Evolutionary conservation across 2,888 invertebrate genomes (phyloP), one percentile per base, ranked within the genome.

Genomic region (Apamea sordens): DNA sequence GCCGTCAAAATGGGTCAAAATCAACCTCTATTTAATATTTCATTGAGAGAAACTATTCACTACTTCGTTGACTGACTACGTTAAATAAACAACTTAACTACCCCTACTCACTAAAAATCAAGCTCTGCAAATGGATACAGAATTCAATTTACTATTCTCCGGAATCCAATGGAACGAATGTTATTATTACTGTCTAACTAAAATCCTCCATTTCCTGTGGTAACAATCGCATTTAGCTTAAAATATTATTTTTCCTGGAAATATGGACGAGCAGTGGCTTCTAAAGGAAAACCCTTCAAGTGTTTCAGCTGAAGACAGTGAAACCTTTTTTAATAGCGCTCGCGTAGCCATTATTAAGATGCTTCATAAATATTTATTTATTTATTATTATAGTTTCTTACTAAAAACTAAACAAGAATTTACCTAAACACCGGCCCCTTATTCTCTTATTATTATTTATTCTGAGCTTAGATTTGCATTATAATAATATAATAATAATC

Each of bases 101-200:
- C 11, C n/a, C 4, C 50, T 36, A 15, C 61, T 53, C 8, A 53
- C 71, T 85, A 28, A 85, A 82, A 84, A 82, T 47, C 61, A 80
- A 63, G 61, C n/a, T 53, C 44, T 11, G 21, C 24, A 64, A 82
- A 81, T 67, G 41, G 67, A 82, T 41, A 41, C 53, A 50, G 56
- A 75, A 71, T 53, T 86, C 71, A 64, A 82, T 86, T 75, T 63
- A 71, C 65, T 80, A 69, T 56, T 47, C 70, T 59, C 65, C 82
- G 67, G 71, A 82, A 86, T 28, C 47, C 28, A 81, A 65, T 53
- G 65, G 41, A 80, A 85, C 71, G 44, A 73, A 73, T 85, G 69
- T 82, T 83, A 73, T 80, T 70, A 36, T 73, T 70, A 28, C 64
- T 73, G 11, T 53, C 61, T 59, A 18, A 73, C 64, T 47, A 56